Conservation (phyloP, 2,113 vertebrate genomes). For the Corythoichthys haematopterus region DNA sequence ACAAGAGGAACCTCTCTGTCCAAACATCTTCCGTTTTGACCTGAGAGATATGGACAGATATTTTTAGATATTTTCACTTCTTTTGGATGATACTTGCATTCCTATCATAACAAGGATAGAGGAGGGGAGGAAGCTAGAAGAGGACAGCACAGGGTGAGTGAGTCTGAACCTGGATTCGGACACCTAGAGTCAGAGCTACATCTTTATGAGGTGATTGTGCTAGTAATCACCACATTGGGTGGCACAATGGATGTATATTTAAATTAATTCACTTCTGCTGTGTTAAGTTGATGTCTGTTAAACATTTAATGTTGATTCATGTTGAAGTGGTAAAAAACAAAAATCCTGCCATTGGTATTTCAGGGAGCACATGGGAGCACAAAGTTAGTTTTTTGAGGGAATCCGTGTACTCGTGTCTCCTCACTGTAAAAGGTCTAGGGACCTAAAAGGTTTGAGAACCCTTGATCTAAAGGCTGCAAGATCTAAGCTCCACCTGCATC, state of each 20-base stretch:
- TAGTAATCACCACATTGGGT: neutral
- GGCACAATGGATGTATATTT: no score
- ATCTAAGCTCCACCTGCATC: slow-evolving; percentile 36
- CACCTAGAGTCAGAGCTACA: no score
- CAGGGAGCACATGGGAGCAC: neutral
- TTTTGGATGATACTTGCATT: neutral
- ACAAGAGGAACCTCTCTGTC: slow-evolving; percentile 78
- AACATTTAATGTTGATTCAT: no score
- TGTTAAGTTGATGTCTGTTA: no score
- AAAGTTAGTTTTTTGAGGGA: neutral
- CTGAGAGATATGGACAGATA: slow-evolving; percentile 56
- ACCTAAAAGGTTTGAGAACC: neutral
- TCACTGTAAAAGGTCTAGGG: neutral
- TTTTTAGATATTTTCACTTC: neutral
- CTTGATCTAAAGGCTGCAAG: neutral
- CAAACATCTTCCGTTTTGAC: slow-evolving; percentile 93
- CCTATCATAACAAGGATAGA: neutral
- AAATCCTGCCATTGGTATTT: no score
- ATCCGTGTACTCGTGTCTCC: neutral
- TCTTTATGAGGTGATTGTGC: no score
- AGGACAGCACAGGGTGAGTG: neutral
- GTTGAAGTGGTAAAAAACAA: no score
- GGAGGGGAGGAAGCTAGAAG: neutral
- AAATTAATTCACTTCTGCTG: no score
- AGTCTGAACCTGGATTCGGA: neutral